phyloP scores from a whole-genome alignment of 2,113 vertebrate species.

The Amphiprion ocellaris region DNA sequence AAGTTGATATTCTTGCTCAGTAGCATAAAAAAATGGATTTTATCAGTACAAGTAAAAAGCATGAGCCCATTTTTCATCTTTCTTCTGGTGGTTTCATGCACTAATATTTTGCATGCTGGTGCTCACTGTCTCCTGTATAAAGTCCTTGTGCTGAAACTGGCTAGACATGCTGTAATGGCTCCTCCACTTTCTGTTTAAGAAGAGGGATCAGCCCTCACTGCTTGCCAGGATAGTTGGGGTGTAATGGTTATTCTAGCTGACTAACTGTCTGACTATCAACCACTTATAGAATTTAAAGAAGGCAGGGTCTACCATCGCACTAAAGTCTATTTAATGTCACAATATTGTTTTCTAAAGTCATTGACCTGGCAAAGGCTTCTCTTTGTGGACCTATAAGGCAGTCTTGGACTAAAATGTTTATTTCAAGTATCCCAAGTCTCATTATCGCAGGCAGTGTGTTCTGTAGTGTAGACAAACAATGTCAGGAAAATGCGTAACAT shows the following conservation, averaged over 20 bases:
- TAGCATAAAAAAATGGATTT: conserved; percentile 1
- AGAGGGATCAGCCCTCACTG: conserved; percentile 5
- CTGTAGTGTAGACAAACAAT: neutral
- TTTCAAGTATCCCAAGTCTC: neutral
- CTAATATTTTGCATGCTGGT: neutral
- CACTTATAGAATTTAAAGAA: neutral
- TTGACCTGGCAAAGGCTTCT: neutral
- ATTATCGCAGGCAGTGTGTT: neutral
- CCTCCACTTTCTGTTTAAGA: conserved; percentile 11
- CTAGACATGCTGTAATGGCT: conserved; percentile 1
- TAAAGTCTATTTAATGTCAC: neutral
- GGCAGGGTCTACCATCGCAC: neutral
- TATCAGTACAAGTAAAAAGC: neutral
- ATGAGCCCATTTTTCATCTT: neutral
- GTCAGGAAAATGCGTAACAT: neutral
- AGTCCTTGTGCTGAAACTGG: neutral
- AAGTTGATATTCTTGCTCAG: neutral
- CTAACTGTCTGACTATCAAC: conserved; percentile 15
- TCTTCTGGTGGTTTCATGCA: neutral
- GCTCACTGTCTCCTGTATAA: neutral
- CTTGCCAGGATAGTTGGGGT: neutral
- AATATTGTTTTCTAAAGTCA: conserved; percentile 12
- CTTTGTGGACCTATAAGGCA: neutral
- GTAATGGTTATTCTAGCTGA: conserved; percentile 15
- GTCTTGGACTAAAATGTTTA: neutral